Evolutionary conservation across 2,113 vertebrate genomes (phyloP), one percentile per base, ranked within the genome.

Genomic region (human (Homo sapiens)): DNA sequence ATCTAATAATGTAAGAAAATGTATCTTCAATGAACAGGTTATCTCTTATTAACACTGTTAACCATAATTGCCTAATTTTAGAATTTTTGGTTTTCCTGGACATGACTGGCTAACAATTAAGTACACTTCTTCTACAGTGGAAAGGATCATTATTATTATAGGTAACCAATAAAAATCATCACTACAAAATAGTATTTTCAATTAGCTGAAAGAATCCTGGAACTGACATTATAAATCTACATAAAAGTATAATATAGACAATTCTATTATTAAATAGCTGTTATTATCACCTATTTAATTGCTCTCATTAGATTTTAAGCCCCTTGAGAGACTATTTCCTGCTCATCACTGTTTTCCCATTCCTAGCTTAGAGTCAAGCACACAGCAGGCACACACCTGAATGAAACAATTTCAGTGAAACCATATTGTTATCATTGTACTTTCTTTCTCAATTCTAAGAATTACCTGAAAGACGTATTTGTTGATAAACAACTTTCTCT

Each of bases 341-440:
- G 3, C 18, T 95, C 48, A 48, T 68, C 61, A 38, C 32, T 81
- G 9, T 66, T 93, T 96, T 30, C 27, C n/a, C 78, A 92, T 94
- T 94, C 59, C n/a, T 95, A 83, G 43, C 25, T 94, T 96, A 94
- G 2, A 45, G 48, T 40, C 40, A 48, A 57, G 40, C 32, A 91
- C 18, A 91, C 18, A 73, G 38, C 3, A 61, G 85, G 38, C 22
- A 80, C 40, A 6, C 35, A 92, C 27, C 57, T n/a, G n/a, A 93
- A 89, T 23, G 7, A 93, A 93, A 92, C 48, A 94, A n/a, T 66
- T 94, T 78, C 57, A 85, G 10, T 72, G 23, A 96, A 96, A 90
- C 17, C 17, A 57, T 35, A 73, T 4, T 93, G 76, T 48, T 57
- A 78, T 45, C 16, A 93, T 1, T 85, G 35, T 48, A 82, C 22